Evolutionary conservation across 2,888 invertebrate species (phyloP).

Genomic region (Cosmopolites sordidus): DNA sequence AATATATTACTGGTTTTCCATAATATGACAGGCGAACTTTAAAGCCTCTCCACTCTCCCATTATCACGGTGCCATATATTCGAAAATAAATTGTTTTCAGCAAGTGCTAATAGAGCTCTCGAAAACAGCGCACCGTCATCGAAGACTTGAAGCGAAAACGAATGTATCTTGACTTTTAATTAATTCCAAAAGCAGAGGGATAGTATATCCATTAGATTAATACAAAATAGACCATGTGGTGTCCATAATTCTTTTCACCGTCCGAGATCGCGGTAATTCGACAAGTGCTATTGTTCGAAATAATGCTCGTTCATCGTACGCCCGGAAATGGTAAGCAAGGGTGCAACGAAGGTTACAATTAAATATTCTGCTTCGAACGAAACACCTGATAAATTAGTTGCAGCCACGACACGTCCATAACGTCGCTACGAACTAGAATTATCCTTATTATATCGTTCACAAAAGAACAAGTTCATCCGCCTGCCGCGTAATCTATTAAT

Average conservation of each 20-base stretch:
- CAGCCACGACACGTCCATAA: conserved; percentile 35
- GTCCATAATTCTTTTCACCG: conserved; percentile 35
- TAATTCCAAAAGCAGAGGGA: conserved; percentile 41
- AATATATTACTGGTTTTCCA: too few species aligned
- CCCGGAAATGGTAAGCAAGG: conserved; percentile 35
- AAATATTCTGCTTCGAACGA: conserved; percentile 41
- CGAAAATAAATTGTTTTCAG: too few species aligned
- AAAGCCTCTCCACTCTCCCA: too few species aligned
- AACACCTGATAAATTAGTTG: conserved; percentile 45
- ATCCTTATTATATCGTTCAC: conserved; percentile 32
- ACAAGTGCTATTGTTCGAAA: conserved; percentile 44
- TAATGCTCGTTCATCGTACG: conserved; percentile 42
- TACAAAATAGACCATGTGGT: conserved; percentile 42
- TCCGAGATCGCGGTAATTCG: conserved; percentile 39
- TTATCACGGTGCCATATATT: too few species aligned
- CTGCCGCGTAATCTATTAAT: neutral
- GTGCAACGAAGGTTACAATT: conserved; percentile 41
- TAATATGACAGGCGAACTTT: too few species aligned
- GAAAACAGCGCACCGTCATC: conserved; percentile 21
- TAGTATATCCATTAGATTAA: conserved; percentile 43
- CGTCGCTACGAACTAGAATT: conserved; percentile 34
- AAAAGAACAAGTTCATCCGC: conserved; percentile 11
- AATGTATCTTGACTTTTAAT: conserved; percentile 41
- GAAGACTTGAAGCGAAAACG: conserved; percentile 29
- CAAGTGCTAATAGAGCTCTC: conserved; percentile 12